A percentile compares a stretch with the other conserved stretches of the same genome.
Conservation (phyloP, 2,888 invertebrate genomes). For the Tipula helvola region DNA sequence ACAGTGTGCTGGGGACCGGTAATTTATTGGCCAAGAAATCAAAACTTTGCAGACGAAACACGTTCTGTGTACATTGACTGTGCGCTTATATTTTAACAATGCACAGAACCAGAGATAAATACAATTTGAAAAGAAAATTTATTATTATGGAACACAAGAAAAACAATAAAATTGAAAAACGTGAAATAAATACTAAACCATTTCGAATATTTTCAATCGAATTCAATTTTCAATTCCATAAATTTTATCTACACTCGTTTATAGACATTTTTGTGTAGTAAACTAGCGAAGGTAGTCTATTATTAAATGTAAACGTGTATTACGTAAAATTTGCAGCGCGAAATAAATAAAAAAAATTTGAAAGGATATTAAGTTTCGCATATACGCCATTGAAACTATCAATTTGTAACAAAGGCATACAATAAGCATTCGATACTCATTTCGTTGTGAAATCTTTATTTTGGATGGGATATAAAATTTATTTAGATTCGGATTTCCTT, state of each 20-base stretch:
- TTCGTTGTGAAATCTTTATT: neutral
- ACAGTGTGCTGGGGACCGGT: neutral
- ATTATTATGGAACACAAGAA: neutral
- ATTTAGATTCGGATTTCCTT: neutral
- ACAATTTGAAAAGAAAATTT: neutral
- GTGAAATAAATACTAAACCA: neutral
- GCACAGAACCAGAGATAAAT: neutral
- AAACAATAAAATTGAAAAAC: neutral
- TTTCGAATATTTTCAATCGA: neutral
- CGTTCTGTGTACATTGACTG: neutral
- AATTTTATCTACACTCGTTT: neutral
- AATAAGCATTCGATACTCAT: neutral
- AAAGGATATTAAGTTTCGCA: neutral
- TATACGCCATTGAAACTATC: neutral
- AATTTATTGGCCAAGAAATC: neutral
- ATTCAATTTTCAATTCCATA: neutral
- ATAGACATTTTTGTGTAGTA: neutral
- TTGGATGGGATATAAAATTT: neutral
- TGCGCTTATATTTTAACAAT: neutral
- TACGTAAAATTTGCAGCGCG: neutral
- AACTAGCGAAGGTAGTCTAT: neutral
- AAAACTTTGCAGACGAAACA: neutral
- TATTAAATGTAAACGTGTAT: neutral
- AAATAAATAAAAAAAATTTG: neutral
- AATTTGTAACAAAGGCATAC: neutral